Conservation (phyloP, 2,888 invertebrate genomes). For the Octonoba sinensis region DNA sequence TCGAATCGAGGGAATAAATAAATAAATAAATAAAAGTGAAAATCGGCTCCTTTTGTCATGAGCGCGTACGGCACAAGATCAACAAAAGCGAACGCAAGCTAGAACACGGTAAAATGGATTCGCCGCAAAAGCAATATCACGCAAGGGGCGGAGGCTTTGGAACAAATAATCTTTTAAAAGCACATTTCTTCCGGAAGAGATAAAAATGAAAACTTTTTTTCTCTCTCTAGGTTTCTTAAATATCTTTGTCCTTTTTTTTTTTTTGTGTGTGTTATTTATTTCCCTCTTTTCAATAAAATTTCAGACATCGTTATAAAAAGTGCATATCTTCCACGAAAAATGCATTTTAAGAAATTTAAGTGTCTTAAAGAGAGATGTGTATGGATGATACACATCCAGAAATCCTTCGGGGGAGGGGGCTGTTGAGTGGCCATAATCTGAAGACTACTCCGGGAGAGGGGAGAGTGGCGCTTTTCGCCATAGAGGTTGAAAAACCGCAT, state of each 20-base stretch:
- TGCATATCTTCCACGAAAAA: constrained; percentile 18
- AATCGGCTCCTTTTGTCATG: constrained; percentile 46
- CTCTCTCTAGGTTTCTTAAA: constrained; percentile 4
- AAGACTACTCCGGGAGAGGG: constrained; percentile 40
- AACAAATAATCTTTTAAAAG: constrained; percentile 65
- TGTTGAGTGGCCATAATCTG: constrained; percentile 55
- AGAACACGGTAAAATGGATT: constrained; percentile 41
- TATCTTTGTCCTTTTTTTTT: constrained; percentile 19
- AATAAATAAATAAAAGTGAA: constrained; percentile 10
- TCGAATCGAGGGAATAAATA: background rate
- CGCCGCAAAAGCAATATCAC: constrained; percentile 63
- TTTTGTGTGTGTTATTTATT: constrained; percentile 1
- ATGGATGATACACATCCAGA: background rate
- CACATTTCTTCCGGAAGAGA: constrained; percentile 47
- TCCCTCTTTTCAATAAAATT: constrained; percentile 43
- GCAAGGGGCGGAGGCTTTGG: constrained; percentile 45
- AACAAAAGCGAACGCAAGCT: constrained; percentile 53
- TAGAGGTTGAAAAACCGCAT: constrained; percentile 3
- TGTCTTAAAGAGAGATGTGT: constrained; percentile 7
- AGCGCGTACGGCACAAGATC: constrained; percentile 40
- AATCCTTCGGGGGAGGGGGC: constrained; percentile 18
- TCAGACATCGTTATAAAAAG: constrained; percentile 44
- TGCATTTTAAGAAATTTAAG: constrained; percentile 57
- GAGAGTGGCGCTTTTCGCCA: constrained; percentile 32
- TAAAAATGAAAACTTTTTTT: background rate